Conservation (phyloP, 1,140 invertebrate species). For the Euwallacea fornicatus region DNA sequence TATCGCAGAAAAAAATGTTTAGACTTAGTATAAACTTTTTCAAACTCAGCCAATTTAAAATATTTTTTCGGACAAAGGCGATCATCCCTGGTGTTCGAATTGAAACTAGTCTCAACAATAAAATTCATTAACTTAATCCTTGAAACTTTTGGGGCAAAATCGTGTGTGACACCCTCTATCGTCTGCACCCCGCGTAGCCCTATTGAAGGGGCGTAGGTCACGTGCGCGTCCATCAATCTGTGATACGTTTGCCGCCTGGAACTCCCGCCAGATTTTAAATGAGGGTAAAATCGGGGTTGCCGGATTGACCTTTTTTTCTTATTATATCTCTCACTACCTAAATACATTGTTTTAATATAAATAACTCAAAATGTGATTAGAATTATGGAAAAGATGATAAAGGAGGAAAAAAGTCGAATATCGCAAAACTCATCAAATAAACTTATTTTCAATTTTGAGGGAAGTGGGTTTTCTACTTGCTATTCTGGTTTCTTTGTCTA, state of each 20-base stretch:
- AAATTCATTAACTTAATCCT: slow-evolving; percentile 3
- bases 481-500: too few relatives aligned
- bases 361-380: too few relatives aligned
- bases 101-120: background rate
- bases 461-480: too few relatives aligned
- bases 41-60: too few relatives aligned
- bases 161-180: background rate
- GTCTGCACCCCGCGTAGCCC: background rate
- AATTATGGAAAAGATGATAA: too few relatives aligned
- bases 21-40: too few relatives aligned
- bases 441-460: too few relatives aligned
- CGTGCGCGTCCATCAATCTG: slow-evolving; percentile 4
- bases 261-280: slow-evolving; percentile 13
- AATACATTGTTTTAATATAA: too few relatives aligned
- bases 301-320: background rate
- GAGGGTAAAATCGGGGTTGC: background rate
- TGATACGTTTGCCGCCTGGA: background rate
- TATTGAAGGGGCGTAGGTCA: background rate
- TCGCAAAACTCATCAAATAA: too few relatives aligned
- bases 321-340: background rate
- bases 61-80: too few relatives aligned
- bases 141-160: background rate
- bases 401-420: too few relatives aligned
- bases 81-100: background rate
- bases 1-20: too few relatives aligned